A percentile compares a stretch with the other conserved stretches of the same genome.
Conservation (phyloP, 2,888 invertebrate genomes). For the Hydriomena furcata region DNA sequence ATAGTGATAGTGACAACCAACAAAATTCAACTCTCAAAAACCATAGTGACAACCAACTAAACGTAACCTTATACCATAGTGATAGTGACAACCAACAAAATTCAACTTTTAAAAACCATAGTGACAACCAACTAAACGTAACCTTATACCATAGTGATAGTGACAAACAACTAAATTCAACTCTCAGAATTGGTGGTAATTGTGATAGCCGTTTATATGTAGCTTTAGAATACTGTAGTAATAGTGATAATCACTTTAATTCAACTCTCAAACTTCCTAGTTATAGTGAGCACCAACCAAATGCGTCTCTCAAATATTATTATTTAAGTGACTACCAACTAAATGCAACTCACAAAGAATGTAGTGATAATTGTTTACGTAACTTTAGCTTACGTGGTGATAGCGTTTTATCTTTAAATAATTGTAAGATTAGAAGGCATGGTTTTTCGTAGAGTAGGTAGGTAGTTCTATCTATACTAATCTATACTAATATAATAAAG, state of each 20-base stretch:
- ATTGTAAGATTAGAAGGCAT: not conserved
- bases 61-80: not conserved
- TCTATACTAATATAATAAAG: no score
- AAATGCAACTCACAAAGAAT: not conserved
- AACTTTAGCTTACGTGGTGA: not conserved
- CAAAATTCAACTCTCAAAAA: not conserved
- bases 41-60: not conserved
- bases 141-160: not conserved
- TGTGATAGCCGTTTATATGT: not conserved
- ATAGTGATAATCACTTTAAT: not conserved
- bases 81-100: slow-evolving; percentile 1
- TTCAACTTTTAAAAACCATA: not conserved
- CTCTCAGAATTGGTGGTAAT: not conserved
- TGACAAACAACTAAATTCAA: not conserved
- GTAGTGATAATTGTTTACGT: not conserved
- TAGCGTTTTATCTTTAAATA: not conserved
- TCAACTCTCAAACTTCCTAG: not conserved
- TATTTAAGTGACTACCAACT: no score
- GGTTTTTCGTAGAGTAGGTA: no score
- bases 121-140: not conserved
- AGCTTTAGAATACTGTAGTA: not conserved
- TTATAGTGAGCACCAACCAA: not conserved
- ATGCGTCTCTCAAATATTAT: not conserved
- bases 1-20: not conserved
- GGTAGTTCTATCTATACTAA: no score